Conservation (phyloP, 1,140 invertebrate genomes). For the Drosophila sulfurigaster region DNA sequence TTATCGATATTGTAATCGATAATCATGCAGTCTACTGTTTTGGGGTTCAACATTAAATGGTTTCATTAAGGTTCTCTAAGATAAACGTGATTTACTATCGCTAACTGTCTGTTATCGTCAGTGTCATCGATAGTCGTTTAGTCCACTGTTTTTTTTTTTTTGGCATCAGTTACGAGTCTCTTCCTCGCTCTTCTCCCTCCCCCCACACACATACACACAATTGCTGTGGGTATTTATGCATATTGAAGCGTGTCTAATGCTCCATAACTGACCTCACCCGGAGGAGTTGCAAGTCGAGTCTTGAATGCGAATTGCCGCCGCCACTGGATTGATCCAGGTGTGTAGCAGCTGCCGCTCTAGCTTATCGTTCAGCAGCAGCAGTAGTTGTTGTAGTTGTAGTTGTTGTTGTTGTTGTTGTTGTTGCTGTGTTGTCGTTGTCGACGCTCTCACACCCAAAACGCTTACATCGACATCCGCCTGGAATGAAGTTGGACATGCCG, state of each 20-base stretch:
- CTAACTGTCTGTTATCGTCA: not conserved
- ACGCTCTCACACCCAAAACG: slow-evolving; percentile 47
- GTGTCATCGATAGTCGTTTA: not conserved
- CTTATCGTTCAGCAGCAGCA: not conserved
- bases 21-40: not conserved
- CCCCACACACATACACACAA: not conserved
- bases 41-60: too few species aligned
- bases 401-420: slow-evolving; percentile 1
- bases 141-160: too few species aligned
- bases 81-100: too few species aligned
- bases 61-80: too few species aligned
- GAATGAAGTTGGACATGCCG: slow-evolving; percentile 54
- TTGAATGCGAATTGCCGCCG: slow-evolving; percentile 7
- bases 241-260: slow-evolving; percentile 45
- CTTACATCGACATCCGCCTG: slow-evolving; percentile 33
- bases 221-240: slow-evolving; percentile 43
- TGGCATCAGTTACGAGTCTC: too few species aligned
- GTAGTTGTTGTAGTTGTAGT: not conserved
- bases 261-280: slow-evolving; percentile 28
- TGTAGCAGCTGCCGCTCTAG: slow-evolving; percentile 41
- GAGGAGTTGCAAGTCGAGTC: slow-evolving; percentile 4
- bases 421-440: slow-evolving; percentile 12
- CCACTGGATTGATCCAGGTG: slow-evolving; percentile 43
- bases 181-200: not conserved
- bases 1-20: not conserved